Evolutionary conservation across 2,797 vertebrate genomes (phyloP).

Genomic region (Buphagus erythrorhynchus): DNA sequence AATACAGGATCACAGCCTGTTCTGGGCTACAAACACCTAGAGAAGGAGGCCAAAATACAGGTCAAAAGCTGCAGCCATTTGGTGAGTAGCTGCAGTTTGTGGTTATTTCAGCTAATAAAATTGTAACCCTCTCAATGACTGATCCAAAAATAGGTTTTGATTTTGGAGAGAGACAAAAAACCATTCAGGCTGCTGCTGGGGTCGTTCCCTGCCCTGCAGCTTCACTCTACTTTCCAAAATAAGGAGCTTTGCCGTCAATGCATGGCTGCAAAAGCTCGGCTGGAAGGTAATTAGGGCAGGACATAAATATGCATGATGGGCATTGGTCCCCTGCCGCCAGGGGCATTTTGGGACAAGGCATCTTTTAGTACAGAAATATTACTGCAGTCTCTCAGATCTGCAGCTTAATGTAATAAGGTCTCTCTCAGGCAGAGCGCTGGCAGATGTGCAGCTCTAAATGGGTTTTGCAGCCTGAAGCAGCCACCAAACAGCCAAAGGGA

Average conservation of each 20-base stretch:
- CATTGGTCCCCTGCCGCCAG: not conserved
- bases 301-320: not conserved
- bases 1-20: not conserved
- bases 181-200: not conserved
- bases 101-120: not conserved
- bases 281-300: not conserved
- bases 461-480: not conserved
- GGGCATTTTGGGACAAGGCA: not conserved
- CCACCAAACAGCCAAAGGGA: not conserved
- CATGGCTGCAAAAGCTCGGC: not conserved
- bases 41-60: fast-evolving
- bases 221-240: not conserved
- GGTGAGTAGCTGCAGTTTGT: not conserved
- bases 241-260: not conserved
- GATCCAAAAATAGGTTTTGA: not conserved
- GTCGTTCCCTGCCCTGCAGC: not conserved
- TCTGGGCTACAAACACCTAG: not conserved
- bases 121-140: not conserved
- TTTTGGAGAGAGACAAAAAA: not conserved
- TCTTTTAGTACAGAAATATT: not conserved
- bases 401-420: not conserved
- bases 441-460: constrained; percentile 7
- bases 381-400: not conserved
- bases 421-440: not conserved
- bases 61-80: not conserved